Conservation (phyloP, 1,140 invertebrate genomes). For the Cataglyphis hispanica region DNA sequence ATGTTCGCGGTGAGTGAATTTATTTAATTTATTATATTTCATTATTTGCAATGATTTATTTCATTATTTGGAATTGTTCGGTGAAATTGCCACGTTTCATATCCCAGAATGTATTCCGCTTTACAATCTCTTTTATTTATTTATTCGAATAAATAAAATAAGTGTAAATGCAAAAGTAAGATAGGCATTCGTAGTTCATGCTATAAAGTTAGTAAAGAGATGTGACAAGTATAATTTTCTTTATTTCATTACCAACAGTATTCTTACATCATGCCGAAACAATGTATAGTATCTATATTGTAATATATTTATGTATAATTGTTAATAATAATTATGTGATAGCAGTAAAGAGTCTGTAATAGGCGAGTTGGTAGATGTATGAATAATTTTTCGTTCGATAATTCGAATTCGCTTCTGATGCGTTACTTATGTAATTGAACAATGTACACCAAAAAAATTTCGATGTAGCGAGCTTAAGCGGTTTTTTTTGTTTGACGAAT, state of each 20-base stretch:
- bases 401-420: slow-evolving; percentile 71
- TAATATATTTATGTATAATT: slow-evolving; percentile 77
- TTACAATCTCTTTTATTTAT: slow-evolving; percentile 10
- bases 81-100: slow-evolving; percentile 27
- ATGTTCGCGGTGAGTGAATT: slow-evolving; percentile 46
- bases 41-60: slow-evolving; percentile 19
- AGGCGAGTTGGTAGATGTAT: slow-evolving; percentile 80
- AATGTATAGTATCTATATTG: slow-evolving; percentile 80
- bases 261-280: slow-evolving; percentile 80
- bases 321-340: slow-evolving; percentile 80
- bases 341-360: slow-evolving; percentile 79
- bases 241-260: slow-evolving; percentile 82
- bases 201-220: background rate
- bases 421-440: slow-evolving; percentile 13
- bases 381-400: slow-evolving; percentile 74
- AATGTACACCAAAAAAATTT: slow-evolving; percentile 3
- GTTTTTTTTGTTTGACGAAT: slow-evolving; percentile 41
- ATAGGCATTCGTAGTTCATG: background rate
- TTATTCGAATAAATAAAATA: background rate
- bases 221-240: slow-evolving; percentile 81
- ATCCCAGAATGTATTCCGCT: slow-evolving; percentile 17
- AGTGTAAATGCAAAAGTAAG: background rate
- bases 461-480: background rate
- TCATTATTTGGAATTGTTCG: slow-evolving; percentile 7
- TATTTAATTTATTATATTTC: slow-evolving; percentile 34